Percentiles rank a stretch among this genome's conserved stretches.
These are phyloP conservation scores for Epinephelus lanceolatus DNA, from an alignment of 2,113 vertebrate species.

Conservation along the genomic window DNA sequence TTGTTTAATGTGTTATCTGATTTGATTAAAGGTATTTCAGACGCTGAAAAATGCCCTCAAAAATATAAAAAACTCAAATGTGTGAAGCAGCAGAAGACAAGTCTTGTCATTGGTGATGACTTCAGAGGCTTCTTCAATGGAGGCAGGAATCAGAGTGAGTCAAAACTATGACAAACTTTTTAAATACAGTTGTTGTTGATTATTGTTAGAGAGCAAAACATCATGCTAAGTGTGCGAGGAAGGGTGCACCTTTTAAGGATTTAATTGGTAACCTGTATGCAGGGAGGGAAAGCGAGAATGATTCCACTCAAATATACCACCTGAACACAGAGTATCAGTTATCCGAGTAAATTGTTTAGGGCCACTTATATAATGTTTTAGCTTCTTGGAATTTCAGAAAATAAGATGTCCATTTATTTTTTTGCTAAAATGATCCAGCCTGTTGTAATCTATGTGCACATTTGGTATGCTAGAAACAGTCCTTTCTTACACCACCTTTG, in stretches of 20 bases:
- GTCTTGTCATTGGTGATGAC: constrained; percentile 13
- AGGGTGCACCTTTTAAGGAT: background rate
- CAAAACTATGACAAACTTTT: background rate
- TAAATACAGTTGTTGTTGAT: background rate
- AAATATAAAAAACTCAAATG: background rate
- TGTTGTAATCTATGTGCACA: too few relatives aligned
- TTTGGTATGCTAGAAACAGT: too few relatives aligned
- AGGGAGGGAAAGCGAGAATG: too few relatives aligned
- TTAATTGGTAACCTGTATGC: too few relatives aligned
- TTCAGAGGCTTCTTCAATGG: constrained; percentile 9
- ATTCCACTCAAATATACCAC: too few relatives aligned
- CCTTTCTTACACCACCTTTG: too few relatives aligned
- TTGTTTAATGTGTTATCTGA: background rate
- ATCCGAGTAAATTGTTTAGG: too few relatives aligned
- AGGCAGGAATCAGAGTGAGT: constrained; percentile 24
- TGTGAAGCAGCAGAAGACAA: rapidly evolving
- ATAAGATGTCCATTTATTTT: too few relatives aligned
- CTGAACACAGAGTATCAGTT: too few relatives aligned
- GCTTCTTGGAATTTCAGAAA: too few relatives aligned
- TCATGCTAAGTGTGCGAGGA: background rate
- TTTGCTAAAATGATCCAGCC: too few relatives aligned
- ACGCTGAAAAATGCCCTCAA: rapidly evolving
- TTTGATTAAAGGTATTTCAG: background rate
- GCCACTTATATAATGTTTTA: too few relatives aligned
- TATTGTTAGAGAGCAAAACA: background rate